Evolutionary conservation across 2,113 vertebrate genomes (phyloP).

Genomic region (Salvelinus namaycush): DNA sequence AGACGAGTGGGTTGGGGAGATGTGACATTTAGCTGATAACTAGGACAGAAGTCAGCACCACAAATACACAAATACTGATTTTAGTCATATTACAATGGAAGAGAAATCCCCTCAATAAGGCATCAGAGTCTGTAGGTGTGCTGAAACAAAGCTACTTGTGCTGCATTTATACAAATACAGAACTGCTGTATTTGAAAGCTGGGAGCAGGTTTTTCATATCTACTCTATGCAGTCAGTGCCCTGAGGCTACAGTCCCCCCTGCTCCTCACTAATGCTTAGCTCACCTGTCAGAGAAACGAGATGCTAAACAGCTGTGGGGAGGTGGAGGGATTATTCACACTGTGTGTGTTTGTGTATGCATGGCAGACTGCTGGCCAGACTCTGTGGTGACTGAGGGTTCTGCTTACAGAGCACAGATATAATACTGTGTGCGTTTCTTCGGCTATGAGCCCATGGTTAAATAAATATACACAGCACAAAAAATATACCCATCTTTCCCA

Average conservation of each 20-base stretch:
- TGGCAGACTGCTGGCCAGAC: background rate
- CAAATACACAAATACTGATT: conserved; percentile 8
- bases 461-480: background rate
- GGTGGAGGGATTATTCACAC: background rate
- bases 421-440: no score
- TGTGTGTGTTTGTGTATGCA: background rate
- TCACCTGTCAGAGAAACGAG: background rate
- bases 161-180: background rate
- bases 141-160: background rate
- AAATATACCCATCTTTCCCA: background rate
- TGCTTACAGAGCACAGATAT: background rate
- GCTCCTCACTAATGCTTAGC: background rate
- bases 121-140: background rate
- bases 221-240: background rate
- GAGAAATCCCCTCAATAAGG: conserved; percentile 29
- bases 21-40: background rate
- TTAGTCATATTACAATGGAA: conserved; percentile 39
- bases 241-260: background rate
- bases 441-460: background rate
- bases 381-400: background rate
- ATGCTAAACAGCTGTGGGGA: background rate
- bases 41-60: conserved; percentile 5
- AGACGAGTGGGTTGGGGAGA: background rate
- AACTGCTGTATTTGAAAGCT: background rate
- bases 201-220: no score